These are phyloP conservation scores for Mystacides longicornis DNA, from an alignment of 2,888 invertebrate species.

Conservation along the genomic window DNA sequence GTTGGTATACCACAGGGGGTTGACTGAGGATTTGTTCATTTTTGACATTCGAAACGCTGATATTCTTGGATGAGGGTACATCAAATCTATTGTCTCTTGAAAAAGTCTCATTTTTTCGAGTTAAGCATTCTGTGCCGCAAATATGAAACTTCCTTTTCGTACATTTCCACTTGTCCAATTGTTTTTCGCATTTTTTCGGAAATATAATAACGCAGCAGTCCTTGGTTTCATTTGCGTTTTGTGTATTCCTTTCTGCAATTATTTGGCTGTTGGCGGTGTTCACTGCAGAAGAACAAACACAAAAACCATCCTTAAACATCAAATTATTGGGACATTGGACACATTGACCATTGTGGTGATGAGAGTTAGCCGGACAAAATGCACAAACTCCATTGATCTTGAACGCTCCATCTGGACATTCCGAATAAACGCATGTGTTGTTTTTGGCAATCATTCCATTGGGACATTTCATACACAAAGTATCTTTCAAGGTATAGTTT, in stretches of 20 bases:
- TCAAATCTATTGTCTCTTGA: neutral
- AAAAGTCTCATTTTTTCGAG: neutral
- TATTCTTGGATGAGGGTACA: too few relatives aligned
- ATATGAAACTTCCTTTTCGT: slow-evolving; percentile 9
- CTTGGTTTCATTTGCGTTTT: neutral
- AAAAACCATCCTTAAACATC: neutral
- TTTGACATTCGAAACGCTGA: neutral
- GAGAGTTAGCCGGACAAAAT: neutral
- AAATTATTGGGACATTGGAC: neutral
- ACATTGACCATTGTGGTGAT: neutral
- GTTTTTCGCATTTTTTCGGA: slow-evolving; percentile 1
- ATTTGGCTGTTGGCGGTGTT: neutral
- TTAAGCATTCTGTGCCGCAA: neutral
- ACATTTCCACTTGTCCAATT: slow-evolving; percentile 9
- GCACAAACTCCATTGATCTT: neutral
- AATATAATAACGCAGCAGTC: slow-evolving; percentile 7
- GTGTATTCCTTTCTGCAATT: neutral
- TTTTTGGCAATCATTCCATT: neutral
- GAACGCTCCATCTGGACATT: neutral
- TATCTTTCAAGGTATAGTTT: neutral
- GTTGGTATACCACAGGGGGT: neutral
- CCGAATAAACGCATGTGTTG: neutral
- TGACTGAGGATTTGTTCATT: neutral
- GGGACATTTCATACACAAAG: neutral
- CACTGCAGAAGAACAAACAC: neutral